Conservation (phyloP, 2,113 vertebrate genomes). For the Uria lomvia region DNA sequence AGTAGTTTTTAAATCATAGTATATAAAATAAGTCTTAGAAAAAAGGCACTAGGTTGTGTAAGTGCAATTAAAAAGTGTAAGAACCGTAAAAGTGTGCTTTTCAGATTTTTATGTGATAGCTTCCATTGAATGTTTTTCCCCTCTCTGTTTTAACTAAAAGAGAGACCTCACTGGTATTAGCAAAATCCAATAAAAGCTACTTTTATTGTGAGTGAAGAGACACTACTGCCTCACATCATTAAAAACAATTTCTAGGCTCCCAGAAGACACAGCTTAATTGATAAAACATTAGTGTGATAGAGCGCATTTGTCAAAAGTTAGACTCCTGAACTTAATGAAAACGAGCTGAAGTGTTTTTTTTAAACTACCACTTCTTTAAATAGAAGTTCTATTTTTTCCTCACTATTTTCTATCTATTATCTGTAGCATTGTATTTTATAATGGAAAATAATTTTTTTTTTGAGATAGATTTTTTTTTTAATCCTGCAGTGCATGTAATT, state of each 20-base stretch:
- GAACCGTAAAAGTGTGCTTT: background rate
- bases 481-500: background rate
- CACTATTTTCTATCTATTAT: background rate
- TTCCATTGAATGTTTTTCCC: background rate
- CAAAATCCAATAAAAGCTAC: slow-evolving; percentile 10
- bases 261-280: slow-evolving; percentile 49
- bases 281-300: slow-evolving; percentile 28
- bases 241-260: slow-evolving; percentile 12
- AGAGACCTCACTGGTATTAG: background rate
- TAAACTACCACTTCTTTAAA: background rate
- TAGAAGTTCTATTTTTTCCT: background rate
- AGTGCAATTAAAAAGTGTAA: background rate
- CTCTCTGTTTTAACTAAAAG: background rate
- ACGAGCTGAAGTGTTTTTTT: background rate
- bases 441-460: background rate
- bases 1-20: background rate
- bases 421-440: background rate
- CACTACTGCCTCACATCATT: slow-evolving; percentile 20
- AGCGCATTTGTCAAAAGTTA: background rate
- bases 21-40: background rate
- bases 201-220: background rate
- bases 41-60: background rate
- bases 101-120: background rate
- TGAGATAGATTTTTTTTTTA: background rate
- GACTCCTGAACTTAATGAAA: background rate